phyloP scores from a whole-genome alignment of 1,140 invertebrate species.

The Drosophila prosaltans region DNA sequence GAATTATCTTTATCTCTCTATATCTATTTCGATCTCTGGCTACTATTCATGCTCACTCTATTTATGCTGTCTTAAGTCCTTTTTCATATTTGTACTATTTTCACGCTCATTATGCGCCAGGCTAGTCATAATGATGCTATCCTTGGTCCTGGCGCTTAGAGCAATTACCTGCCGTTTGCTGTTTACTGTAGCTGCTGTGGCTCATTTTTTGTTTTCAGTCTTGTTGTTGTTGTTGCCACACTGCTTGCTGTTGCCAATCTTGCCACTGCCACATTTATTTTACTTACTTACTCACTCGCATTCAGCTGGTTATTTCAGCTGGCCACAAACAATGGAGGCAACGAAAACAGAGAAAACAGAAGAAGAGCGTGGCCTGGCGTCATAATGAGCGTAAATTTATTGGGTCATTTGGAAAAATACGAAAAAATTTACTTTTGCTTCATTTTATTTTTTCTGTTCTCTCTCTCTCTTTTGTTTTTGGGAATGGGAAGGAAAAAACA shows the following conservation, averaged over 20 bases:
- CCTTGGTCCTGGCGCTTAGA: constrained; percentile 51
- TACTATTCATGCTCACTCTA: constrained; percentile 19
- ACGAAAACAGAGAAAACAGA: constrained; percentile 13
- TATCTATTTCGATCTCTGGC: background rate
- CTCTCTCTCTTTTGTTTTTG: too few relatives aligned
- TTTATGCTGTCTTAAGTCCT: constrained; percentile 31
- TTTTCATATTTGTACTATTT: constrained; percentile 77
- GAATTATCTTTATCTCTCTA: background rate
- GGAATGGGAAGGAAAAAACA: constrained; percentile 26
- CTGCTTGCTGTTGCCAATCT: constrained; percentile 19
- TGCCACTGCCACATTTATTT: constrained; percentile 58
- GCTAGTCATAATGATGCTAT: constrained; percentile 40
- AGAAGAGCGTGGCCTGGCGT: constrained; percentile 67
- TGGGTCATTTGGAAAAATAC: constrained; percentile 79
- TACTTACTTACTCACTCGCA: constrained; percentile 48
- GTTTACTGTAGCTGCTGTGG: constrained; percentile 26
- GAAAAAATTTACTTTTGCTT: constrained; percentile 61
- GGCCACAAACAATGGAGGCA: constrained; percentile 55
- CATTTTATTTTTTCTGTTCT: constrained; percentile 30
- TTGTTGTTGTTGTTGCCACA: background rate
- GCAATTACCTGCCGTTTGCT: constrained; percentile 66
- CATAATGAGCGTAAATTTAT: constrained; percentile 81
- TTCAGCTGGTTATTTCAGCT: constrained; percentile 48
- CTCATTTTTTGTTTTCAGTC: constrained; percentile 56
- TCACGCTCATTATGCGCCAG: constrained; percentile 77